Conservation (phyloP, 2,888 invertebrate species). For the Drosophila birchii region DNA sequence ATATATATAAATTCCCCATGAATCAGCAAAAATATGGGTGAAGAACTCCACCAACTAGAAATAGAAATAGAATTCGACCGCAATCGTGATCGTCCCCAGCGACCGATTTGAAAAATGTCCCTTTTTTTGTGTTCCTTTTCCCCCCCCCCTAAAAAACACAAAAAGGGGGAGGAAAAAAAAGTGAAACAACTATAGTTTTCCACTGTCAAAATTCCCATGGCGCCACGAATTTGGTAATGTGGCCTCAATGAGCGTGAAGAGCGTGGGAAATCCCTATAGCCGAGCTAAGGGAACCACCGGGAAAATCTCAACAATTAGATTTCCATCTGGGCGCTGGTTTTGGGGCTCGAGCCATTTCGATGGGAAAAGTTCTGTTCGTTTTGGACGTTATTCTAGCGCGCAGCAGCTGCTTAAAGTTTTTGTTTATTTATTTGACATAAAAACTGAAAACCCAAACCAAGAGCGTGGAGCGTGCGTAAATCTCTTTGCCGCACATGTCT, state of each 20-base stretch:
- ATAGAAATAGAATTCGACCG: slow-evolving; percentile 17
- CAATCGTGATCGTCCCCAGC: slow-evolving; percentile 15
- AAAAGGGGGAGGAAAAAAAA: neutral
- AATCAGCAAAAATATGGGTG: slow-evolving; percentile 24
- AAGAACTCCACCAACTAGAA: slow-evolving; percentile 1
- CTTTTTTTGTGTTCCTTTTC: slow-evolving; percentile 1
- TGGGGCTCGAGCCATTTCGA: neutral
- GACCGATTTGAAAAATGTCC: slow-evolving; percentile 12
- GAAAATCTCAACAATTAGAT: slow-evolving; percentile 19
- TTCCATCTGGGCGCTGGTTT: slow-evolving; percentile 45
- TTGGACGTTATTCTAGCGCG: neutral
- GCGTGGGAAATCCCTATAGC: slow-evolving; percentile 15
- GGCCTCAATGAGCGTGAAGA: slow-evolving; percentile 18
- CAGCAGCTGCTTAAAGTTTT: slow-evolving; percentile 21
- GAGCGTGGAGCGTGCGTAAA: slow-evolving; percentile 51
- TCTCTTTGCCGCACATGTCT: slow-evolving; percentile 37
- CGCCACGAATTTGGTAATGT: slow-evolving; percentile 19
- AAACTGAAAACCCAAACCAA: slow-evolving; percentile 8
- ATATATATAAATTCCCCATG: slow-evolving; percentile 10
- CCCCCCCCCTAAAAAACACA: neutral
- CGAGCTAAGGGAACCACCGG: neutral
- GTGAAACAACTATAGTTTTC: slow-evolving; percentile 16
- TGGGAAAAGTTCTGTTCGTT: slow-evolving; percentile 17
- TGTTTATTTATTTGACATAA: slow-evolving; percentile 31
- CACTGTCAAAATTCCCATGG: slow-evolving; percentile 14